phyloP scores from a whole-genome alignment of 2,888 invertebrate genomes.

The Cetonia aurata region DNA sequence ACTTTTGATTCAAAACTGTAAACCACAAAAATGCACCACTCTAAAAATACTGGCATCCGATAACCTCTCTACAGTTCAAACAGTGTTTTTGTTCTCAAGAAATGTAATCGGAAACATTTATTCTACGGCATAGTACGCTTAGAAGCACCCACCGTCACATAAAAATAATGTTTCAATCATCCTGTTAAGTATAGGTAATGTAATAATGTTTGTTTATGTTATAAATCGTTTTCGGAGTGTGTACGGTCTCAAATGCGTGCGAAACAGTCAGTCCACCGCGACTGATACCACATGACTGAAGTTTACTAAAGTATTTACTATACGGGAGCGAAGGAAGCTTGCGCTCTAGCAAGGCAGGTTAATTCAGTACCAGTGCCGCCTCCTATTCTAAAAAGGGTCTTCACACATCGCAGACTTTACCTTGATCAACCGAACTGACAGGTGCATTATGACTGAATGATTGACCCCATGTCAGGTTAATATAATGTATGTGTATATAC shows the following conservation, averaged over 20 bases:
- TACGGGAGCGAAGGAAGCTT: slow-evolving; percentile 29
- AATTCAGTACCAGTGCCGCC: slow-evolving; percentile 14
- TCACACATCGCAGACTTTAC: slow-evolving; percentile 33
- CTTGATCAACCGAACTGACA: slow-evolving; percentile 40
- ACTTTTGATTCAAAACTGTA: background rate
- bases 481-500: background rate
- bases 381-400: slow-evolving; percentile 32
- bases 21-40: slow-evolving; percentile 22
- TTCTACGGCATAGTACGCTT: background rate
- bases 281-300: slow-evolving; percentile 42
- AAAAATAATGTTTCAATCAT: background rate
- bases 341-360: slow-evolving; percentile 33
- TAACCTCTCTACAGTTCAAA: slow-evolving; percentile 14
- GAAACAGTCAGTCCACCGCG: slow-evolving; percentile 17
- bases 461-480: slow-evolving; percentile 14
- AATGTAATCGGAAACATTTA: slow-evolving; percentile 1
- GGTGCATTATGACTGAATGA: slow-evolving; percentile 43
- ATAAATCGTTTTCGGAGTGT: slow-evolving; percentile 26
- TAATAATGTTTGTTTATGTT: slow-evolving; percentile 29
- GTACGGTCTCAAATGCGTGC: slow-evolving; percentile 16
- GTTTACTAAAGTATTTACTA: slow-evolving; percentile 37
- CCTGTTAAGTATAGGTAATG: background rate
- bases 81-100: slow-evolving; percentile 5
- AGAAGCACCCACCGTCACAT: background rate
- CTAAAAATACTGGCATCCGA: background rate